Conservation (phyloP, 2,113 vertebrate genomes). For the Xyliphius kryptos region DNA sequence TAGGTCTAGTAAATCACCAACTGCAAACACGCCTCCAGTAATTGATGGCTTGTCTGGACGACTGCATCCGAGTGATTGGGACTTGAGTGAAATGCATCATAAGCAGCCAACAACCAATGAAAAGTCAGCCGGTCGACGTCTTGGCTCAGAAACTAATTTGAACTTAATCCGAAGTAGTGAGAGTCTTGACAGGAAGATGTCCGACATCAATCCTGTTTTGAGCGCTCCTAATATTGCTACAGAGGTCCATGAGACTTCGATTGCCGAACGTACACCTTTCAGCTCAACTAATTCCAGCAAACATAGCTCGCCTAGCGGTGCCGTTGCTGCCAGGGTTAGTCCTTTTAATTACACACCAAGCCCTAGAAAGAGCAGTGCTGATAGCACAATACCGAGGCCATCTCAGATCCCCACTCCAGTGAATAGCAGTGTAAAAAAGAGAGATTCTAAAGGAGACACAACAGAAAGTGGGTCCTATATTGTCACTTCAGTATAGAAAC, state of each 20-base stretch:
- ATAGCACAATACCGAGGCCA: constrained; percentile 70
- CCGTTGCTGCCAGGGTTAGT: constrained; percentile 89
- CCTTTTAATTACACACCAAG: constrained; percentile 97
- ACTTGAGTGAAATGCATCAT: constrained; percentile 68
- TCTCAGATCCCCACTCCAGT: constrained; percentile 92
- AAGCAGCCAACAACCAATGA: constrained; percentile 65
- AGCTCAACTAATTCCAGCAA: constrained; percentile 81
- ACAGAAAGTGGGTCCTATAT: constrained; percentile 85
- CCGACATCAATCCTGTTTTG: constrained; percentile 64
- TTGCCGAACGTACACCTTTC: constrained; percentile 76
- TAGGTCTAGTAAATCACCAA: constrained; percentile 82
- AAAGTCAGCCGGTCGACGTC: constrained; percentile 46
- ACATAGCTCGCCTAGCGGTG: constrained; percentile 76
- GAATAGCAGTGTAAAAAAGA: constrained; percentile 78
- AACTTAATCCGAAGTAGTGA: constrained; percentile 85
- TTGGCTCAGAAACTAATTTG: constrained; percentile 74
- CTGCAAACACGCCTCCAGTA: constrained; percentile 78
- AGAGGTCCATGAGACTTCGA: constrained; percentile 64
- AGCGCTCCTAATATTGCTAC: constrained; percentile 55
- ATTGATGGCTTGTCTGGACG: constrained; percentile 75
- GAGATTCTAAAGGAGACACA: constrained; percentile 76
- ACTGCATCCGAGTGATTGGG: constrained; percentile 61
- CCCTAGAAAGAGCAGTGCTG: constrained; percentile 78
- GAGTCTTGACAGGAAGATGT: constrained; percentile 77
- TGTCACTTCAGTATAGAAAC: constrained; percentile 85